Conservation (phyloP, 64 coral and sea anemone species). For the Platygyra sinensis region DNA sequence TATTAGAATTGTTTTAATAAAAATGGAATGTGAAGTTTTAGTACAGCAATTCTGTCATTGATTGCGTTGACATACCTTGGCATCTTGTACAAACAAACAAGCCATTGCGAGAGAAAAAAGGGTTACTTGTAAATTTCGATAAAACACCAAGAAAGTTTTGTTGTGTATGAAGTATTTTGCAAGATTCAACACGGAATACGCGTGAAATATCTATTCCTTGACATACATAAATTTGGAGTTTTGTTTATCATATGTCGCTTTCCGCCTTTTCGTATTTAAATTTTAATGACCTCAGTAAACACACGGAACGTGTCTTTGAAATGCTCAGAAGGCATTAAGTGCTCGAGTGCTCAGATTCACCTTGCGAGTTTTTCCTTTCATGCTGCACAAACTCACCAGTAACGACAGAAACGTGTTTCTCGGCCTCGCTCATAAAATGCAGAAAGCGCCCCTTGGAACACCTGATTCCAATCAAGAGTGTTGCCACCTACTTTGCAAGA, state of each 20-base stretch:
- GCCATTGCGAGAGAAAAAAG: not conserved
- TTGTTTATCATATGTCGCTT: slow-evolving; percentile 62
- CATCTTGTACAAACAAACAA: slow-evolving; percentile 23
- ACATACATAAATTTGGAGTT: slow-evolving; percentile 32
- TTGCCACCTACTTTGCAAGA: not conserved
- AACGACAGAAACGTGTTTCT: not conserved
- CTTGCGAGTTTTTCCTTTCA: not conserved
- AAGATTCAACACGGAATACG: not conserved
- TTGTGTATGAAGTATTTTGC: not conserved
- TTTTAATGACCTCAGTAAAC: slow-evolving; percentile 85
- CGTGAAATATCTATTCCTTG: not conserved
- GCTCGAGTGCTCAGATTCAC: not conserved
- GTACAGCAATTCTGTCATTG: slow-evolving; percentile 37
- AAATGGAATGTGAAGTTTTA: slow-evolving; percentile 71
- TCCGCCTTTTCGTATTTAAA: slow-evolving; percentile 77
- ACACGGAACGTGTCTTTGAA: slow-evolving; percentile 63
- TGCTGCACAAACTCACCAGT: not conserved
- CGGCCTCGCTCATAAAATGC: not conserved
- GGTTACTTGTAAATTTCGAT: not conserved
- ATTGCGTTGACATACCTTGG: slow-evolving; percentile 29
- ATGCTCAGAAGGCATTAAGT: not conserved
- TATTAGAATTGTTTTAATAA: slow-evolving; percentile 93
- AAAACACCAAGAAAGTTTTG: not conserved
- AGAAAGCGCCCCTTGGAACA: not conserved
- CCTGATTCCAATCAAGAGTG: slow-evolving; percentile 23